A percentile compares a stretch with the other conserved stretches of the same genome.
Conservation (phyloP, 2,113 vertebrate species). For the Suricata suricatta region DNA sequence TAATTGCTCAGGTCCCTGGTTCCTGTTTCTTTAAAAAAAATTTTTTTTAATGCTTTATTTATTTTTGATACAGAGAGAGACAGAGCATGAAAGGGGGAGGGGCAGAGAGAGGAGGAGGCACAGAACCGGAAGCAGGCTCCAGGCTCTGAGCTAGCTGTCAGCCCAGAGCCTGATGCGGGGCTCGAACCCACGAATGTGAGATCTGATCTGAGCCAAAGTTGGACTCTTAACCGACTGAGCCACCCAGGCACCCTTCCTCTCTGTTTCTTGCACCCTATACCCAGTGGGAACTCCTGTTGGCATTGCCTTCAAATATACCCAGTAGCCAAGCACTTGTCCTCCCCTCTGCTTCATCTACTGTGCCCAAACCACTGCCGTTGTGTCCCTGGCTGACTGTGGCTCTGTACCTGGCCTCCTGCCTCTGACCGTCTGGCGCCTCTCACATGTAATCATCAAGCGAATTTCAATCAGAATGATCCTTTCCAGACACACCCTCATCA, state of each 20-base stretch:
- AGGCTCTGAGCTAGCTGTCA: too few species aligned
- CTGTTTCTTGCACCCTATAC: neutral
- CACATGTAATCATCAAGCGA: neutral
- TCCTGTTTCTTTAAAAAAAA: too few species aligned
- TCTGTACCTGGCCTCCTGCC: neutral
- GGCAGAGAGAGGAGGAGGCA: too few species aligned
- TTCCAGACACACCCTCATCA: neutral
- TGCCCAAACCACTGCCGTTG: neutral
- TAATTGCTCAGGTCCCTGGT: neutral
- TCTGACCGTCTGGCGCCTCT: neutral
- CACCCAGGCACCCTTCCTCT: neutral
- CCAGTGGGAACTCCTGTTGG: neutral
- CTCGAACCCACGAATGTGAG: too few species aligned
- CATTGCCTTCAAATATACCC: neutral
- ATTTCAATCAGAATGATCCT: neutral
- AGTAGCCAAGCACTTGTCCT: neutral
- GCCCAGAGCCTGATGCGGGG: too few species aligned
- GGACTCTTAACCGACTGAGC: too few species aligned
- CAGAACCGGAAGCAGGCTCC: too few species aligned
- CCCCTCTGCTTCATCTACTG: neutral
- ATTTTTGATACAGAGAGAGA: too few species aligned
- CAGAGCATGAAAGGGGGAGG: too few species aligned
- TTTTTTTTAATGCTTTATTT: too few species aligned
- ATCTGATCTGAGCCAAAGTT: too few species aligned
- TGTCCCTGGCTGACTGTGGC: neutral